Conservation (phyloP, 2,888 invertebrate genomes). For the Ornithoptera alexandrae region DNA sequence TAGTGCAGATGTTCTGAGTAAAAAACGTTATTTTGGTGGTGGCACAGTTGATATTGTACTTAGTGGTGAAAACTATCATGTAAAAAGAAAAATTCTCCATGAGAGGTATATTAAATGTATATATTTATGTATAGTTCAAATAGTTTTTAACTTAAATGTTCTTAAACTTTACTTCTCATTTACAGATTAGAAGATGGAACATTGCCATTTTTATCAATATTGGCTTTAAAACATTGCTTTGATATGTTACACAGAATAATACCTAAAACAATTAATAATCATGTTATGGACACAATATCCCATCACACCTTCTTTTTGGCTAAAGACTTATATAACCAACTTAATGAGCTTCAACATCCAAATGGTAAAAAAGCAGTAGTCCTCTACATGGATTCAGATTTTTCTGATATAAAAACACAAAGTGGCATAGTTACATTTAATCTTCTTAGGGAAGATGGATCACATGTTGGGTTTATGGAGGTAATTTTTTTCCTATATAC, state of each 20-base stretch:
- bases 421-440: conserved; percentile 95
- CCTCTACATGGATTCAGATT: conserved; percentile 87
- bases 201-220: conserved; percentile 90
- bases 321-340: conserved; percentile 83
- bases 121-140: background rate
- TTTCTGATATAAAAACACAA: conserved; percentile 82
- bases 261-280: conserved; percentile 68
- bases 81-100: conserved; percentile 83
- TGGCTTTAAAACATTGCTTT: conserved; percentile 90
- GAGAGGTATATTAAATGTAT: conserved; percentile 81
- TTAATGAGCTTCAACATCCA: conserved; percentile 83
- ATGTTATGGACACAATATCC: conserved; percentile 83
- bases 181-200: conserved; percentile 97
- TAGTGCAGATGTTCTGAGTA: conserved; percentile 79
- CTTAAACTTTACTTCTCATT: conserved; percentile 4
- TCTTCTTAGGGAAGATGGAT: conserved; percentile 86
- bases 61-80: conserved; percentile 85
- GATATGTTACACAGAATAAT: conserved; percentile 84
- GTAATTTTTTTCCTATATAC: conserved; percentile 63
- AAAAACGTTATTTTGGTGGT: conserved; percentile 92
- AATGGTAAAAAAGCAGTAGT: conserved; percentile 85
- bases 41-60: conserved; percentile 94
- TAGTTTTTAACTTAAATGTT: background rate
- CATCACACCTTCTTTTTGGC: conserved; percentile 88
- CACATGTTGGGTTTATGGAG: conserved; percentile 93